phyloP scores from a whole-genome alignment of 2,113 vertebrate genomes.

The Protomyctophum bolini region DNA sequence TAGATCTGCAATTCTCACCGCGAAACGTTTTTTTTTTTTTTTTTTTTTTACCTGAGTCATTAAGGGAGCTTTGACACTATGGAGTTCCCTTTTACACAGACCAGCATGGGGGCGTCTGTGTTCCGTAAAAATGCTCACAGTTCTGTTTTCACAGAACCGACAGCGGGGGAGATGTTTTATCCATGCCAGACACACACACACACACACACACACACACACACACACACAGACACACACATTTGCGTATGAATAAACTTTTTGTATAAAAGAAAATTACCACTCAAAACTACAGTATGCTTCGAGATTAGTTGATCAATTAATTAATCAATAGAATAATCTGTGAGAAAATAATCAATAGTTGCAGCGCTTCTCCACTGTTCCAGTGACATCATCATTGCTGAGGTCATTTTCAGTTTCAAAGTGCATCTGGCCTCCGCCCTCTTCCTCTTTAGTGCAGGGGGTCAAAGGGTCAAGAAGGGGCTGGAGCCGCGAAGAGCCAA shows the following conservation, averaged over 20 bases:
- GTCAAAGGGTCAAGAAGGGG: slow-evolving; percentile 68
- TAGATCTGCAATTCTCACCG: too few species aligned
- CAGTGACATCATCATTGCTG: background rate
- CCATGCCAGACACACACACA: background rate
- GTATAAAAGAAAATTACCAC: too few species aligned
- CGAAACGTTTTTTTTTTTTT: too few species aligned
- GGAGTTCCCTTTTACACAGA: slow-evolving; percentile 21
- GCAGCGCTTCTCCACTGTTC: too few species aligned
- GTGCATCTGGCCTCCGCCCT: slow-evolving; percentile 40
- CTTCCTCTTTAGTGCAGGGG: slow-evolving; percentile 58
- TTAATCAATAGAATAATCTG: too few species aligned
- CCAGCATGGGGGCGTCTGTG: slow-evolving; percentile 21
- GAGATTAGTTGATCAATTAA: too few species aligned
- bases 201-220: too few species aligned
- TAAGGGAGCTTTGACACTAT: slow-evolving; percentile 57
- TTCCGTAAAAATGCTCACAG: slow-evolving; percentile 20
- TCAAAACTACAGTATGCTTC: too few species aligned
- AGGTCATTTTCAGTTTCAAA: slow-evolving; percentile 49
- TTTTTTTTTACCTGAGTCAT: slow-evolving; percentile 56
- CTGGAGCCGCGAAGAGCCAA: slow-evolving; percentile 68
- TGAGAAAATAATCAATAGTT: too few species aligned
- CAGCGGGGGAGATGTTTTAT: slow-evolving; percentile 6
- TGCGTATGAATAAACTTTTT: too few species aligned
- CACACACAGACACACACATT: too few species aligned
- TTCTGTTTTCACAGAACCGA: slow-evolving; percentile 29